A percentile compares a stretch with the other conserved stretches of the same genome.
phyloP scores from a whole-genome alignment of 2,797 vertebrate genomes.

The Antrozous pallidus region DNA sequence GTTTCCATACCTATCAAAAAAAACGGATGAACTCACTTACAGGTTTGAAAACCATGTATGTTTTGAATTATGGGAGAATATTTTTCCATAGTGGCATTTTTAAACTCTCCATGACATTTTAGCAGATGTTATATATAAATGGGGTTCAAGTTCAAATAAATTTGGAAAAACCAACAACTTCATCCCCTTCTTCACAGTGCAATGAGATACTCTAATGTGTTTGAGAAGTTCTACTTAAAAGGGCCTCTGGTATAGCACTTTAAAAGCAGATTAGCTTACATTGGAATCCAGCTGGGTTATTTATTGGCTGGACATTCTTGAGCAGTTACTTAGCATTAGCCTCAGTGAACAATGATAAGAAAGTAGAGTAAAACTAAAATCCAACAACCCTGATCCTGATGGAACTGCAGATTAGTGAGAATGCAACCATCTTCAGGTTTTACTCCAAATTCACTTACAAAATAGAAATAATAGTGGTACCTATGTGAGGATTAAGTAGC shows the following conservation, averaged over 20 bases:
- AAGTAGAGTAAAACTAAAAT: background rate
- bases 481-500: background rate
- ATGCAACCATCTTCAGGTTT: background rate
- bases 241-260: background rate
- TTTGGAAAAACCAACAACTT: background rate
- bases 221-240: background rate
- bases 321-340: background rate
- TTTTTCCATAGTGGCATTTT: background rate
- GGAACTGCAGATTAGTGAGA: background rate
- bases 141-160: background rate
- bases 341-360: background rate
- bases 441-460: background rate
- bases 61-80: background rate
- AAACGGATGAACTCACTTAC: background rate
- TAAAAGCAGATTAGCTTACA: background rate
- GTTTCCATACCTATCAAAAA: background rate
- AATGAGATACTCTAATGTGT: background rate
- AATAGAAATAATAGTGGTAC: background rate
- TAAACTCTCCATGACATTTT: background rate
- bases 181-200: background rate
- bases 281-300: background rate
- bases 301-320: background rate
- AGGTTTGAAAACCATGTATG: background rate
- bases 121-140: background rate
- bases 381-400: background rate